Evolutionary conservation across 2,888 invertebrate genomes (phyloP).

Genomic region (Clanis bilineata): DNA sequence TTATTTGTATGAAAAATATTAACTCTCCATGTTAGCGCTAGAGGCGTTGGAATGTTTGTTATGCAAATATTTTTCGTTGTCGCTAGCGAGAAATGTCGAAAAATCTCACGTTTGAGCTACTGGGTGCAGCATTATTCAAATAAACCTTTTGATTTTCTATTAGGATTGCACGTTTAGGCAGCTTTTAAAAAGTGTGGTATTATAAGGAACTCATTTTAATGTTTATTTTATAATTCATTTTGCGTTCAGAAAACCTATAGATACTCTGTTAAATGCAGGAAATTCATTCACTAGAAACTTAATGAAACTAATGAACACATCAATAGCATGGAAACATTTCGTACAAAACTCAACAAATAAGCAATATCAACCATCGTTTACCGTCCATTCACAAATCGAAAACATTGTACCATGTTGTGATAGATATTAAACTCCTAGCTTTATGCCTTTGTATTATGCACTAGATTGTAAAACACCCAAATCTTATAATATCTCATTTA

Average conservation of each 20-base stretch:
- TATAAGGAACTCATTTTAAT: neutral
- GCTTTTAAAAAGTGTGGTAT: neutral
- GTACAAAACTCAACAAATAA: neutral
- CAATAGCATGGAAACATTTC: conserved; percentile 1
- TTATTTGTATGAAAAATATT: too few species aligned
- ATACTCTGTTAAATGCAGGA: too few species aligned
- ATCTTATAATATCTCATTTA: too few species aligned
- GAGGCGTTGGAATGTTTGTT: neutral
- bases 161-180: neutral
- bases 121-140: neutral
- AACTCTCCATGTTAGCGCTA: neutral
- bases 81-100: conserved; percentile 1
- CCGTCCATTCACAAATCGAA: conserved; percentile 12
- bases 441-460: neutral
- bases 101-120: neutral
- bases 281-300: neutral
- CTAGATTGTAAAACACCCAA: neutral
- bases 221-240: neutral
- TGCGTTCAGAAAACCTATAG: too few species aligned
- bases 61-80: neutral
- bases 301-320: neutral
- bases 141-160: neutral
- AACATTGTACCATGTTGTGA: neutral
- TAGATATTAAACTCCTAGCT: conserved; percentile 1
- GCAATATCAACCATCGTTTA: conserved; percentile 5